Evolutionary conservation across 2,888 invertebrate genomes (phyloP), one percentile per base, ranked within the genome.

Genomic region (Stenichneumon culpator): DNA sequence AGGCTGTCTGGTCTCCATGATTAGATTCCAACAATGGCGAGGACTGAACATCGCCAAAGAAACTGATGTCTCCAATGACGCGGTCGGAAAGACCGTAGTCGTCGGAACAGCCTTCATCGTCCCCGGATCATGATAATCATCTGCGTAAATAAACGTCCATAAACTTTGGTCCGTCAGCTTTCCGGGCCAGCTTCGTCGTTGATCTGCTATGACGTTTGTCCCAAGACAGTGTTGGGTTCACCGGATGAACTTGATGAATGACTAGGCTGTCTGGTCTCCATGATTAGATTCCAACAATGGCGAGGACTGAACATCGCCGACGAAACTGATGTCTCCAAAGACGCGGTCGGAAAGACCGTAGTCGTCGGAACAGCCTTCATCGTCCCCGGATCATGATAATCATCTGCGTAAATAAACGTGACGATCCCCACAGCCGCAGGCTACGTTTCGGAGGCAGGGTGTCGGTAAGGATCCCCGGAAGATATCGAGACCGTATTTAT

Each of bases 61-160:
- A 65, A 72, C 81, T 65, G 86, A 79, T 84, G 74, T 86, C 84
- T 82, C 79, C 74, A 69, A 77, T 44, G 63, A 57, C 63, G 63
- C 60, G 60, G 77, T 65, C 75, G 9, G 50, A 70, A 70, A 73
- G 79, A 84, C 52, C 47, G 57, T 39, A 73, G 36, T 74, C 65
- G 73, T 69, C 44, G 54, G 54, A 74, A 84, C 78, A 73, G 69
- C 57, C 81, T 65, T 79, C 39, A 25, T 79, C 79, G 79, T 75
- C 80, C 87, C 77, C 84, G 80, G 84, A 86, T 75, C 85, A 44
- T 73, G 75, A 82, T 88, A 88, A 89, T 85, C 86, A 86, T 80
- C 73, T 74, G 60, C 86, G 87, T 84, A 89, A 89, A 90, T 87
- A 88, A 87, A 88, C 80, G 79, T 68, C 81, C n/a, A n/a, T n/a